A percentile compares a stretch with the other conserved stretches of the same genome.
Evolutionary conservation across 2,888 invertebrate genomes (phyloP).

Genomic region (Auanema freiburgensis): DNA sequence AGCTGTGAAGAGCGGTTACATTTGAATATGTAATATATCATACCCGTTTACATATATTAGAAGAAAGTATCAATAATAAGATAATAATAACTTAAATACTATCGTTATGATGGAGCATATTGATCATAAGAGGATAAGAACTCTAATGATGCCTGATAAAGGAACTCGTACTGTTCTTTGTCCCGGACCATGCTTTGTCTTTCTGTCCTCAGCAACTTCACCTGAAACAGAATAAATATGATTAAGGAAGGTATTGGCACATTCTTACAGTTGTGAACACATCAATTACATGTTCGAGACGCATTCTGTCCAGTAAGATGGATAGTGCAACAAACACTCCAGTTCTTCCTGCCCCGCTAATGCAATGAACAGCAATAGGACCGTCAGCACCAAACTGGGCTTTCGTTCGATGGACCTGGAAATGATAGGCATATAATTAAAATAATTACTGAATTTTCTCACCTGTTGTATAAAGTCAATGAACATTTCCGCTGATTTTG

Average conservation of each 20-base stretch:
- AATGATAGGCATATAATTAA: constrained; percentile 64
- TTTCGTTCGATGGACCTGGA: constrained; percentile 88
- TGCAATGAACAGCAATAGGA: constrained; percentile 82
- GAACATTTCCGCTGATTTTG: constrained; percentile 96
- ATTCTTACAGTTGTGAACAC: constrained; percentile 86
- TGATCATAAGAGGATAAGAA: constrained; percentile 72
- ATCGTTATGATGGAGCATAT: background rate
- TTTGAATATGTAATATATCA: no score
- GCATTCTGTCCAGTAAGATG: constrained; percentile 96
- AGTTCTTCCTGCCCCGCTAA: constrained; percentile 95
- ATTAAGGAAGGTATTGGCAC: background rate
- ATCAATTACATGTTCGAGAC: constrained; percentile 97
- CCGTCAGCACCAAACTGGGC: constrained; percentile 99
- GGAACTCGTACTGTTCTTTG: constrained; percentile 99
- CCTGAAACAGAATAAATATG: constrained; percentile 26
- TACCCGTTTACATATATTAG: no score
- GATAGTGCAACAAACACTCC: constrained; percentile 97
- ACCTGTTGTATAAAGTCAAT: constrained; percentile 95
- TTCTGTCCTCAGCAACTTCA: constrained; percentile 94
- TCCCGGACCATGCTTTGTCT: constrained; percentile 99
- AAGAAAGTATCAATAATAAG: no score
- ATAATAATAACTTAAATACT: no score
- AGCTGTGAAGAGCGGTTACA: no score
- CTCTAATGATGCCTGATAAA: constrained; percentile 96
- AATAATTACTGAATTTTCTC: background rate